Evolutionary conservation across 2,888 invertebrate species (phyloP).

Genomic region (Galeruca laticollis): DNA sequence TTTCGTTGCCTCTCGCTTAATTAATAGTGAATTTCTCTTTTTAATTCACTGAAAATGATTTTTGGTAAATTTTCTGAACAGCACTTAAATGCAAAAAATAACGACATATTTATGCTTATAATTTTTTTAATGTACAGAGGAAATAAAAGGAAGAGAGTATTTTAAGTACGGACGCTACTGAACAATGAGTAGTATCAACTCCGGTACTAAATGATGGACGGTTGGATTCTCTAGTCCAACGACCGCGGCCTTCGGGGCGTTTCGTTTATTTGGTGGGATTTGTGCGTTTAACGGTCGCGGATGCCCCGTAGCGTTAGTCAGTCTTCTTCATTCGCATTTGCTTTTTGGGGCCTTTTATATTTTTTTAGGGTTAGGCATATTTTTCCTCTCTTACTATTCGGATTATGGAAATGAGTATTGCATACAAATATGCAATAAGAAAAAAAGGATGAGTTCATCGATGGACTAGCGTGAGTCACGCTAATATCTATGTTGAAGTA

Average conservation of each 20-base stretch:
- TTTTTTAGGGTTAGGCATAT: constrained; percentile 6
- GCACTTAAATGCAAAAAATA: too few relatives aligned
- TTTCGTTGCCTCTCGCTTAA: too few relatives aligned
- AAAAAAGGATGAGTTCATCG: not conserved
- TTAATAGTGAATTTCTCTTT: too few relatives aligned
- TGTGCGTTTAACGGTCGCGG: constrained; percentile 47
- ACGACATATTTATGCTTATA: too few relatives aligned
- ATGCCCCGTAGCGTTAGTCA: constrained; percentile 51
- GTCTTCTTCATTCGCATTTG: constrained; percentile 46
- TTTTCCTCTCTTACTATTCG: not conserved
- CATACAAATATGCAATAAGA: not conserved
- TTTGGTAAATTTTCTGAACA: too few relatives aligned
- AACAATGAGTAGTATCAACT: not conserved
- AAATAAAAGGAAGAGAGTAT: too few relatives aligned
- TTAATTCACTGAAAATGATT: too few relatives aligned
- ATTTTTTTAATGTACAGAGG: too few relatives aligned
- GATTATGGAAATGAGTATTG: constrained; percentile 1
- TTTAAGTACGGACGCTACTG: not conserved
- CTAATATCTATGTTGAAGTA: not conserved
- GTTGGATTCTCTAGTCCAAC: constrained; percentile 30
- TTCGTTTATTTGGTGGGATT: constrained; percentile 30
- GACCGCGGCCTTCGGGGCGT: constrained; percentile 33
- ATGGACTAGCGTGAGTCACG: constrained; percentile 3
- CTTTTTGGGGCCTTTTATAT: constrained; percentile 32
- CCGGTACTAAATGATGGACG: constrained; percentile 8